Evolutionary conservation across 2,888 invertebrate species (phyloP), one percentile per base, ranked within the genome.

Genomic region (Bembecia ichneumoniformis): DNA sequence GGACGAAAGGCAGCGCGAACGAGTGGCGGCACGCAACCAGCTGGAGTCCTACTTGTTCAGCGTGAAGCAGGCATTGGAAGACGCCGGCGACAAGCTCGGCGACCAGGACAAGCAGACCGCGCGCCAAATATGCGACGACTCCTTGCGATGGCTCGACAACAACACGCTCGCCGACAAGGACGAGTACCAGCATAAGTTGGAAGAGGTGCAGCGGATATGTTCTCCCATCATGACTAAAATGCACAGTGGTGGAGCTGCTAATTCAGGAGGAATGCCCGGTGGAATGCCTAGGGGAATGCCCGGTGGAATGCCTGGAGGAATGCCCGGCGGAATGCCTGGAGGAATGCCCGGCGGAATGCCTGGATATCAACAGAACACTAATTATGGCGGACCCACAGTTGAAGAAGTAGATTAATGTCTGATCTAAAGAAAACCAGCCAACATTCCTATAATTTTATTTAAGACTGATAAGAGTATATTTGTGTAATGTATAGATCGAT

Each of bases 111-210:
- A 90, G 67, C 66, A 67, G 58, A 50, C 74, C 75, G 0, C 58
- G 63, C 35, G 64, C 60, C 4, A 72, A 75, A 51, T 89, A 89
- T 58, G 86, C 88, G 0, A 89, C 89, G 49, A 77, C 88, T 11
- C 28, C 28, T 67, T 92, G 46, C 81, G 79, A 49, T 93, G 93
- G 93, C 66, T 93, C 55, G 93, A 92, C 66, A 66, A 72, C 60
- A 91, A 89, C 74, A 82, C 81, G 40, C 76, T 77, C 59, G 91
- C 88, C 10, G 90, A 88, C 50, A 89, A 84, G 64, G 90, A 84
- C 10, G 90, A 89, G 65, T 89, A 79, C 59, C 89, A 90, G 49
- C 75, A 87, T 58, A 82, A 80, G 55, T 59, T 88, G 57, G 82
- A 89, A 56, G 89, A 90, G 53, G 47, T 90, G 40, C 87, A 88